Evolutionary conservation across 2,888 invertebrate genomes (phyloP).

Genomic region (Leucophora obtusa): DNA sequence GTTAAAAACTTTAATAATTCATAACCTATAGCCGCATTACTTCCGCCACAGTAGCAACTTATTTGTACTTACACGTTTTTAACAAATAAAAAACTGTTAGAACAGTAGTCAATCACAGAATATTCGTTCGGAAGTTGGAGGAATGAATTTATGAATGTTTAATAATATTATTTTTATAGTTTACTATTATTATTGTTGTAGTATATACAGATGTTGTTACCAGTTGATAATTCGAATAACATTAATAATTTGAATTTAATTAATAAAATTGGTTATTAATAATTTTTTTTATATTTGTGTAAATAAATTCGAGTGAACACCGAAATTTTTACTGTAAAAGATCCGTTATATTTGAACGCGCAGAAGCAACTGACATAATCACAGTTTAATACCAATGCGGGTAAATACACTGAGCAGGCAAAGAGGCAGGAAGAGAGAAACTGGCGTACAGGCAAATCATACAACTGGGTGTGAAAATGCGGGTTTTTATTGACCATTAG

Average conservation of each 20-base stretch:
- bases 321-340: neutral
- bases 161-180: no score
- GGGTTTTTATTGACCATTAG: conserved; percentile 6
- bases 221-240: conserved; percentile 4
- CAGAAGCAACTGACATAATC: conserved; percentile 38
- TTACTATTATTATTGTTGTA: neutral
- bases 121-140: neutral
- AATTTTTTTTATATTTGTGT: no score
- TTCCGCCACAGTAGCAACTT: conserved; percentile 37
- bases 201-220: conserved; percentile 11
- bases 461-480: conserved; percentile 20
- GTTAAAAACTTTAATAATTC: conserved; percentile 44
- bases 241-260: conserved; percentile 2
- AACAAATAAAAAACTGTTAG: conserved; percentile 14
- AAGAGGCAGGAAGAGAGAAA: no score
- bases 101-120: conserved; percentile 13
- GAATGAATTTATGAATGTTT: neutral
- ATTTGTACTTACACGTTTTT: conserved; percentile 28
- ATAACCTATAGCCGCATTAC: conserved; percentile 32
- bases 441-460: neutral
- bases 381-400: conserved; percentile 13
- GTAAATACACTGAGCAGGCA: conserved; percentile 15
- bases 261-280: no score
- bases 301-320: neutral
- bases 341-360: conserved; percentile 39